Conservation (phyloP, 2,888 invertebrate species). For the Lottia scabra region DNA sequence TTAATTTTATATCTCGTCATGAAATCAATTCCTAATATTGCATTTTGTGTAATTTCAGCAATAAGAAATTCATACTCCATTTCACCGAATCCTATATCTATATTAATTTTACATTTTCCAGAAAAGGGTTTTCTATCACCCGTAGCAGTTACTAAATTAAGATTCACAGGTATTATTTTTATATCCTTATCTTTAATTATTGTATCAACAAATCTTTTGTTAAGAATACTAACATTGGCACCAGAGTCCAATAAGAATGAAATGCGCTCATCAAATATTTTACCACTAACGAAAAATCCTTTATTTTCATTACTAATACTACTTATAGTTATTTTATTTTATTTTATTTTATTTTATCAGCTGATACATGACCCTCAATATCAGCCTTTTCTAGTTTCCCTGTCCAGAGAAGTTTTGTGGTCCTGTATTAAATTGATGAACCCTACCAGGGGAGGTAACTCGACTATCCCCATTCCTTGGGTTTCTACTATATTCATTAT, state of each 20-base stretch:
- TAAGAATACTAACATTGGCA: not conserved
- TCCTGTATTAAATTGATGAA: too few relatives aligned
- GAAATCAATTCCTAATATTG: conserved; percentile 6
- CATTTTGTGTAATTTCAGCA: conserved; percentile 8
- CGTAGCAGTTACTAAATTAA: conserved; percentile 3
- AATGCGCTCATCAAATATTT: not conserved
- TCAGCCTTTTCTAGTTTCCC: too few relatives aligned
- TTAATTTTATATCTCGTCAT: not conserved
- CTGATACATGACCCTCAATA: not conserved
- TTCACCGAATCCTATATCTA: not conserved
- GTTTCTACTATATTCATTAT: too few relatives aligned
- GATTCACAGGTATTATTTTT: not conserved
- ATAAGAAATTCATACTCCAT: conserved; percentile 5
- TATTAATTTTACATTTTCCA: not conserved
- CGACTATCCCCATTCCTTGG: too few relatives aligned
- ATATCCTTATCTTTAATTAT: not conserved
- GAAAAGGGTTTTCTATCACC: not conserved
- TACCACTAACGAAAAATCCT: not conserved
- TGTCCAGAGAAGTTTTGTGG: too few relatives aligned
- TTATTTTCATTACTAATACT: not conserved
- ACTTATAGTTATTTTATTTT: not conserved
- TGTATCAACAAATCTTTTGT: not conserved
- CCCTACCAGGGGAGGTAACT: too few relatives aligned
- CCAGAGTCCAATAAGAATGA: not conserved
- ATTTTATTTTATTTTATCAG: not conserved